Base-by-base conservation (phyloP, 1,140 invertebrate genomes). In the Branchinecta lindahli region DNA sequence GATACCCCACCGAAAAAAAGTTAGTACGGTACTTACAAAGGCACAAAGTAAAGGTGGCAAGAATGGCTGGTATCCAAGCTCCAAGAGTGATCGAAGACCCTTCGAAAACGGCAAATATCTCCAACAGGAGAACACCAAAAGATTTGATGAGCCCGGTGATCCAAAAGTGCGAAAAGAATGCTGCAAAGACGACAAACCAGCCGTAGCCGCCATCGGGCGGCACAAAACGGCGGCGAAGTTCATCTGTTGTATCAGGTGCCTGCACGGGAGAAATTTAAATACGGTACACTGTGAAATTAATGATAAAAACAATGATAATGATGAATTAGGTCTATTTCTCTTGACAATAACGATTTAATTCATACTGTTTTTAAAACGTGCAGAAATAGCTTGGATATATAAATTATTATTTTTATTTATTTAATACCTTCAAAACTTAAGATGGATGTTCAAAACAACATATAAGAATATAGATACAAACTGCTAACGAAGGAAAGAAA, bases 31-130 rank as follows among this genome's bases (percentile, higher is more conserved):
- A 78, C 81, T 84, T 71, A 87, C 86, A 86, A 20, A 89, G 78
- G 7, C 87, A 85, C 71, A 89, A 78, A 74, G 87, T 88, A 18
- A 88, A 79, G 0, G 86, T 87, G 0, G 87, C 87, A 2, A 89
- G 78, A 68, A 88, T 85, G 0, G 87, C 87, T 0, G 87, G 87
- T 74, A 89, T 86, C 87, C 87, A 89, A 0, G 87, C 87, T 0
- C 87, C 87, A 8, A 87, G 83, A 0, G 86, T 84, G 18, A 86
- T 87, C 0, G 85, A 84, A 0, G 86, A 85, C 67, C 75, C 75
- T 0, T 74, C 72, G 67, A 78, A 80, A 46, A 75, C 72, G 45
- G 73, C 72, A 47, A 79, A 72, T 12, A 80, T 71, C 52, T 75
- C 75, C 15, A 77, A 70, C 70, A 78, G 78, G 44, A 80, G 74